These are phyloP conservation scores for Phoenoteleia sp. DNA, from an alignment of 2,888 invertebrate genomes.

Conservation along the genomic window DNA sequence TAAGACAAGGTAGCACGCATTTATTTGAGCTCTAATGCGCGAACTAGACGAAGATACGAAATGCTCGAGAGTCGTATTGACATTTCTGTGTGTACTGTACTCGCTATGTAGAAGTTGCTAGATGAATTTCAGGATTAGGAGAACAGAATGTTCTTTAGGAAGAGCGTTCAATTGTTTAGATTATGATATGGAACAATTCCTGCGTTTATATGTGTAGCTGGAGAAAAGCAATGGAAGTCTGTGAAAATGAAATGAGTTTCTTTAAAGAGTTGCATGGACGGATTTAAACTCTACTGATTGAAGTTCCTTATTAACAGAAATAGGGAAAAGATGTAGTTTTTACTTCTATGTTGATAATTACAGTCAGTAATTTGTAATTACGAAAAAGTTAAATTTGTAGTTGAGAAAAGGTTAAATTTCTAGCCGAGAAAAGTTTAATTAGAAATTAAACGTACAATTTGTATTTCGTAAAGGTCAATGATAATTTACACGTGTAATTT, in stretches of 20 bases:
- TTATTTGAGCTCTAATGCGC: constrained; percentile 48
- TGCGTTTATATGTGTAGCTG: background rate
- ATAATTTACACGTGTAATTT: too few species aligned
- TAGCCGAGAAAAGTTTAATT: too few species aligned
- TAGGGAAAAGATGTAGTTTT: too few species aligned
- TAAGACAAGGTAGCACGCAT: constrained; percentile 57
- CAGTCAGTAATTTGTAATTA: too few species aligned
- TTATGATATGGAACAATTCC: constrained; percentile 27
- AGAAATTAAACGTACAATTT: too few species aligned
- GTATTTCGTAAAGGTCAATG: too few species aligned
- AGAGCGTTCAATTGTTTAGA: constrained; percentile 30
- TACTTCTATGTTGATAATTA: too few species aligned
- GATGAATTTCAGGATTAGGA: constrained; percentile 68
- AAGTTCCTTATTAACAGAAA: too few species aligned
- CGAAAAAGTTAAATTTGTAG: too few species aligned
- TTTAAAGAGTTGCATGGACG: too few species aligned
- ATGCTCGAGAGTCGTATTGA: constrained; percentile 40
- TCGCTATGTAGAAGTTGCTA: constrained; percentile 51
- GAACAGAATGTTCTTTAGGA: constrained; percentile 34
- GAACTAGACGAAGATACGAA: constrained; percentile 47
- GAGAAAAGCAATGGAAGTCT: background rate
- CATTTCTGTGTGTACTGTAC: constrained; percentile 58
- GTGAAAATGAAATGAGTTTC: background rate
- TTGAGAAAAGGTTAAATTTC: too few species aligned
- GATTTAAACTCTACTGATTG: too few species aligned